Conservation (phyloP, 2,888 invertebrate genomes). For the Tenthredo amoena region DNA sequence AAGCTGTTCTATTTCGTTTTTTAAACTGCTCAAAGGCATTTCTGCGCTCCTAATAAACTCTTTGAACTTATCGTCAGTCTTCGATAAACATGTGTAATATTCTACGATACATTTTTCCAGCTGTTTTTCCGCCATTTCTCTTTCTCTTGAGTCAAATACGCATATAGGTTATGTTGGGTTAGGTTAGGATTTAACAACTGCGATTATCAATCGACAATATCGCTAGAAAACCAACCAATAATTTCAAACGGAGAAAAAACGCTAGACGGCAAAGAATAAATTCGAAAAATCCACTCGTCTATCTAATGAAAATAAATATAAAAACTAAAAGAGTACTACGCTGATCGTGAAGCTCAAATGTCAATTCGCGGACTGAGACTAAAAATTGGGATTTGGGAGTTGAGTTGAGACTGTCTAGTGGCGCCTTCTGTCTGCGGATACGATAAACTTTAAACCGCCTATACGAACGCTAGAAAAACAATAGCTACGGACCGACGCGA, state of each 20-base stretch:
- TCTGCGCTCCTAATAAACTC: slow-evolving; percentile 58
- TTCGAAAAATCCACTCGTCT: background rate
- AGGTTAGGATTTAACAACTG: too few species aligned
- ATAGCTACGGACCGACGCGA: background rate
- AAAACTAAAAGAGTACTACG: background rate
- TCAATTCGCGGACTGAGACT: background rate
- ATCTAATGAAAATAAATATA: background rate
- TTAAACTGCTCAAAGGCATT: slow-evolving; percentile 61
- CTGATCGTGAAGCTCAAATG: background rate
- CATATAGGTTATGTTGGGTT: background rate
- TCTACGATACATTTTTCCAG: slow-evolving; percentile 65
- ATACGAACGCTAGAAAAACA: background rate
- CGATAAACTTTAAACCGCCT: background rate
- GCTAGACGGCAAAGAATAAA: too few species aligned
- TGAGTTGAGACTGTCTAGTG: background rate
- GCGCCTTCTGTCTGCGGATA: background rate
- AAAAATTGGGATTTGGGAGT: fast-evolving
- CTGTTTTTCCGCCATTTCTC: slow-evolving; percentile 64
- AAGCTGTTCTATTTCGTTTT: slow-evolving; percentile 69
- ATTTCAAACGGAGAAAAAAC: background rate
- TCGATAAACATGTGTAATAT: slow-evolving; percentile 66
- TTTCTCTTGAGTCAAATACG: background rate
- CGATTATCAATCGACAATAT: too few species aligned
- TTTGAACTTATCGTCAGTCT: slow-evolving; percentile 62
- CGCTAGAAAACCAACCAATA: too few species aligned